These are phyloP conservation scores for Melanotaenia trifasciata DNA, from an alignment of 2,797 vertebrate genomes.

Conservation along the genomic window DNA sequence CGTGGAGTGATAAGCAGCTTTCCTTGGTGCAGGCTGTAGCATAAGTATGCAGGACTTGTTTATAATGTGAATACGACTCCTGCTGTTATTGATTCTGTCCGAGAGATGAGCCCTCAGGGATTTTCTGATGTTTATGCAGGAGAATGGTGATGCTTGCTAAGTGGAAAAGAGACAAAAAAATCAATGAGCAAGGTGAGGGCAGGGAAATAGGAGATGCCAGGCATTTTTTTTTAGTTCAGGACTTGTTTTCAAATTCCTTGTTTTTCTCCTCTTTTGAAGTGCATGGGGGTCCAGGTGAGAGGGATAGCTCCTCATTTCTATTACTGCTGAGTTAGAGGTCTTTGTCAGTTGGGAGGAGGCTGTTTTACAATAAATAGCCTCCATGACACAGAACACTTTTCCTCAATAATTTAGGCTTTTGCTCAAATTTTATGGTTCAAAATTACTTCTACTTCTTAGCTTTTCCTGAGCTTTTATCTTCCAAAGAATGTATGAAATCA, in stretches of 20 bases:
- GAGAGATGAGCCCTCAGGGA: slow-evolving; percentile 80
- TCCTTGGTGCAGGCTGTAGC: slow-evolving; percentile 35
- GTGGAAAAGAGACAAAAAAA: slow-evolving; percentile 81
- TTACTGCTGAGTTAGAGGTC: slow-evolving; percentile 19
- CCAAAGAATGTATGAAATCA: too few species aligned
- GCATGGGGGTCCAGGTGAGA: slow-evolving; percentile 34
- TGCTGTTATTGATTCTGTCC: slow-evolving; percentile 82
- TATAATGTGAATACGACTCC: slow-evolving; percentile 80
- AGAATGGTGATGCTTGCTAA: slow-evolving; percentile 82
- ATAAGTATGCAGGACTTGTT: slow-evolving; percentile 74
- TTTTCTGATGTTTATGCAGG: slow-evolving; percentile 83
- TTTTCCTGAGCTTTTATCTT: background rate
- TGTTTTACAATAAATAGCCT: background rate
- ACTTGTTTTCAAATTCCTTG: slow-evolving; percentile 66
- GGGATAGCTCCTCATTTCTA: slow-evolving; percentile 15
- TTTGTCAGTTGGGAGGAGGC: background rate
- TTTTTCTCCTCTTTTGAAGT: slow-evolving; percentile 69
- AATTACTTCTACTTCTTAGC: background rate
- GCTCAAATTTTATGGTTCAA: too few species aligned
- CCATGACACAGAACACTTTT: background rate
- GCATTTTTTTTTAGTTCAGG: slow-evolving; percentile 50
- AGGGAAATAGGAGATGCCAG: slow-evolving; percentile 27
- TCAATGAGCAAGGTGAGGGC: slow-evolving; percentile 76
- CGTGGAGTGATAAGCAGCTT: slow-evolving; percentile 40
- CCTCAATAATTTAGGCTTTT: background rate